These are phyloP conservation scores for Conus betulinus DNA, from an alignment of 1,140 invertebrate species.

Conservation along the genomic window DNA sequence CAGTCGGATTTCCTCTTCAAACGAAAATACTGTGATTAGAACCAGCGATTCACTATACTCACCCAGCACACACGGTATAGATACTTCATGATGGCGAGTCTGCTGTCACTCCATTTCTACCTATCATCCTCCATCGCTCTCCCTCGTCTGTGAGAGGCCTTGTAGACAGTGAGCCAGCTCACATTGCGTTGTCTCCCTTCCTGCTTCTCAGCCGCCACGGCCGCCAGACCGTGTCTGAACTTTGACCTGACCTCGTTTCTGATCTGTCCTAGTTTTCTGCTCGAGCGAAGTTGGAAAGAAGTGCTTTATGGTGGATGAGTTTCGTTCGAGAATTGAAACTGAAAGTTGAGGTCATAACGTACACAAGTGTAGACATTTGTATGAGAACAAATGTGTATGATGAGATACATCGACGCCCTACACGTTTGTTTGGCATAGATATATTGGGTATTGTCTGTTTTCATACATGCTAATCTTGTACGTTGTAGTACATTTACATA, in stretches of 20 bases:
- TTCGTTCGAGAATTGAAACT: background rate
- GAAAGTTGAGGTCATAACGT: too few relatives aligned
- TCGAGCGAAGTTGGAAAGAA: background rate
- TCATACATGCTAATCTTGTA: too few relatives aligned
- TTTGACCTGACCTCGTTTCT: conserved; percentile 13
- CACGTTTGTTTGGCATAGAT: background rate
- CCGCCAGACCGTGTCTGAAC: background rate
- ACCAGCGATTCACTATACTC: background rate
- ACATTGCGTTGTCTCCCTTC: conserved; percentile 7
- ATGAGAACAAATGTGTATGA: background rate
- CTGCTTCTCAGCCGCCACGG: background rate
- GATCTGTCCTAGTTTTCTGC: background rate
- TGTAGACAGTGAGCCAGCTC: background rate
- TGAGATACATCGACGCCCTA: background rate
- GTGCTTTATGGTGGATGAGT: background rate
- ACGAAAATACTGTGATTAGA: too few relatives aligned
- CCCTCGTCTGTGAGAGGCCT: background rate
- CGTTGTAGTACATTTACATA: too few relatives aligned
- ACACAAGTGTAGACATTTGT: background rate
- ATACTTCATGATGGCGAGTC: background rate
- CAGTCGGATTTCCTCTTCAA: too few relatives aligned
- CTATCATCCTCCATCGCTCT: background rate
- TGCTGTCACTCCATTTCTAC: background rate
- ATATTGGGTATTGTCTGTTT: too few relatives aligned
- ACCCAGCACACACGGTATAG: conserved; percentile 29